Evolutionary conservation across 2,797 vertebrate species (phyloP), one percentile per base, ranked within the genome.

Genomic region (Chiroxiphia lanceolata): DNA sequence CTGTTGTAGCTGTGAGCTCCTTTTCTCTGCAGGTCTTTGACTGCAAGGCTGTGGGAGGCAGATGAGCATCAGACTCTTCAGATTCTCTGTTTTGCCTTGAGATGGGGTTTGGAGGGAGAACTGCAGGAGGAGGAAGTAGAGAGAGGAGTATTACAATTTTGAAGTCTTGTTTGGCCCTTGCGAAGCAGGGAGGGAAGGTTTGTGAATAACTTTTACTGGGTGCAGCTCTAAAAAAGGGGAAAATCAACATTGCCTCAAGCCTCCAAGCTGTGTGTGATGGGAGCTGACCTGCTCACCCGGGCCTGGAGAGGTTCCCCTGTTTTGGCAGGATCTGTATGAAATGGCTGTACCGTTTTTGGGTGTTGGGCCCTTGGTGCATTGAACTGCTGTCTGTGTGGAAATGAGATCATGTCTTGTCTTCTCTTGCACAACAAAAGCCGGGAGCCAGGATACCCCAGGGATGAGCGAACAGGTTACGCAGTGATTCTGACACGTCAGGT

Each of bases 351-450:
- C 8, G 0, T 36, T 44, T 51, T 5, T 40, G 61, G 27, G 19
- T 57, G 27, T 69, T 76, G 47, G 63, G 54, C 33, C 26, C 26
- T 45, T 51, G 27, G 60, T 47, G 21, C 19, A 5, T 1, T 53
- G 83, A 71, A 14, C 75, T 33, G 26, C 44, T 59, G 75, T 61
- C 84, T 93, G 34, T 2, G 7, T 91, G 72, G 72, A 65, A 81
- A 89, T 93, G 95, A 83, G 82, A 45, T 91, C 22, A 94, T 47
- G 76, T 88, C 87, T 84, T 89, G 11, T 92, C 68, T 91, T 87
- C 27, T 57, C 87, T 85, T 87, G 63, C 50, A 59, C 78, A 78
- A 18, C 69, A 78, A 69, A 63, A 67, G 51, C 48, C 26, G 13
- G 70, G 72, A 83, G 72, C 83, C 79, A 13, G 87, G 81, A 64